Percentiles rank a stretch among this genome's conserved stretches.
Conservation (phyloP, 2,113 vertebrate species). For the Macroglossus sobrinus region DNA sequence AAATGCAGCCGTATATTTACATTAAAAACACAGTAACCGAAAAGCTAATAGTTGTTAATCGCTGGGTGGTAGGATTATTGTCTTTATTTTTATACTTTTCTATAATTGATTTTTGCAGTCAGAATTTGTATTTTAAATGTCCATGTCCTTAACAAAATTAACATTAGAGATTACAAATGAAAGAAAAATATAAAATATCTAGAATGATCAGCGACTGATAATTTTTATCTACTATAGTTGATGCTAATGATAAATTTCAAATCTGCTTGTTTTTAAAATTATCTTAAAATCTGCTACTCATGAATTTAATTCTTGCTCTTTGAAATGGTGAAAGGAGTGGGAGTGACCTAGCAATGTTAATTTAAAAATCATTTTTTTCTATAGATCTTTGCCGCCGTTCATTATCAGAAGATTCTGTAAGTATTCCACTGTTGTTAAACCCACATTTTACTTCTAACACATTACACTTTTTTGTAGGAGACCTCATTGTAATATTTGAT, state of each 20-base stretch:
- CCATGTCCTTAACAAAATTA: background rate
- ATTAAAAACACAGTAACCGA: background rate
- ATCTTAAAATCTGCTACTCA: background rate
- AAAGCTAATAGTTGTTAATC: background rate
- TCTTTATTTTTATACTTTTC: background rate
- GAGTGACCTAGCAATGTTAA: slow-evolving; percentile 2
- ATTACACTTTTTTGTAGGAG: background rate
- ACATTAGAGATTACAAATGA: background rate
- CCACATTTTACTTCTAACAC: too few relatives aligned
- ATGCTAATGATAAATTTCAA: background rate
- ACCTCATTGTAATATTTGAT: background rate
- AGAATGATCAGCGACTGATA: background rate
- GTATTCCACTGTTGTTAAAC: slow-evolving; percentile 74
- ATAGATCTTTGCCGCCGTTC: slow-evolving; percentile 93
- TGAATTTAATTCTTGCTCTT: background rate
- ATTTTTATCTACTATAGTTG: background rate
- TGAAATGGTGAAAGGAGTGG: background rate
- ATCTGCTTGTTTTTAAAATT: slow-evolving; percentile 16
- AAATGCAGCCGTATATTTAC: background rate
- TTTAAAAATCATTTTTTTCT: slow-evolving; percentile 66
- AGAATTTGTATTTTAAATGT: slow-evolving; percentile 6
- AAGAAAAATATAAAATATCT: background rate
- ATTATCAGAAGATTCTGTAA: slow-evolving; percentile 94
- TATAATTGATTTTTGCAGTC: background rate
- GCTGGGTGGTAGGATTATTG: background rate